A percentile compares a stretch with the other conserved stretches of the same genome.
Conservation (phyloP, 2,888 invertebrate species). For the Lycia hirtaria region DNA sequence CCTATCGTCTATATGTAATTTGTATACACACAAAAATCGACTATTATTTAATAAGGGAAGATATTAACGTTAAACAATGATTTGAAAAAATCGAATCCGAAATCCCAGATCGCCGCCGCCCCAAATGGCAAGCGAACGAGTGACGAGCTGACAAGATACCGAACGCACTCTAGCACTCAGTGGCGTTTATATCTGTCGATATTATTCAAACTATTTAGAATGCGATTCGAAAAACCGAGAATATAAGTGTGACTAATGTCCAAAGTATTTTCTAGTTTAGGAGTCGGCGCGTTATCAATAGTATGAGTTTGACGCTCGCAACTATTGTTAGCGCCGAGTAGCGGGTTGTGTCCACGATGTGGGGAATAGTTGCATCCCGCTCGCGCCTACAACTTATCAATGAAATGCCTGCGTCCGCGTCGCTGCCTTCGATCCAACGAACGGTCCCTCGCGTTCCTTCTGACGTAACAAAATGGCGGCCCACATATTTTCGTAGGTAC, state of each 20-base stretch:
- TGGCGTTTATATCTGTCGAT: constrained; percentile 51
- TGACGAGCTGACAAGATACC: constrained; percentile 59
- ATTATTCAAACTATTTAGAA: constrained; percentile 42
- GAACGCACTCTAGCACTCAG: constrained; percentile 57
- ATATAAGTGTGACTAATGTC: constrained; percentile 45
- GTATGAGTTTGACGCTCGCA: constrained; percentile 36
- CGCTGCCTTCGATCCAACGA: constrained; percentile 58
- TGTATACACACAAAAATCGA: neutral
- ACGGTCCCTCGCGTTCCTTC: constrained; percentile 75
- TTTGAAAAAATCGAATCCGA: constrained; percentile 55
- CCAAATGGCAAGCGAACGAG: constrained; percentile 67
- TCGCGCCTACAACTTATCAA: constrained; percentile 78
- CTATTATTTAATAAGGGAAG: constrained; percentile 14
- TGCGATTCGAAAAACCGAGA: constrained; percentile 45
- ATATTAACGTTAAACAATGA: constrained; percentile 53
- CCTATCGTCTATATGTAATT: neutral
- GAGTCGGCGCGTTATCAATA: constrained; percentile 31
- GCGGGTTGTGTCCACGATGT: constrained; percentile 40
- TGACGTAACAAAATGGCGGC: constrained; percentile 81
- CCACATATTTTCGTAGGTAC: constrained; percentile 55
- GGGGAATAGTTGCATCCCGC: constrained; percentile 68
- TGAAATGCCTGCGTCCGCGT: constrained; percentile 73
- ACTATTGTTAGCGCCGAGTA: constrained; percentile 48
- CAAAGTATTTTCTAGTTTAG: constrained; percentile 33
- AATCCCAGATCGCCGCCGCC: constrained; percentile 54